Conservation (phyloP, 2,113 vertebrate species). For the Uria aalge region DNA sequence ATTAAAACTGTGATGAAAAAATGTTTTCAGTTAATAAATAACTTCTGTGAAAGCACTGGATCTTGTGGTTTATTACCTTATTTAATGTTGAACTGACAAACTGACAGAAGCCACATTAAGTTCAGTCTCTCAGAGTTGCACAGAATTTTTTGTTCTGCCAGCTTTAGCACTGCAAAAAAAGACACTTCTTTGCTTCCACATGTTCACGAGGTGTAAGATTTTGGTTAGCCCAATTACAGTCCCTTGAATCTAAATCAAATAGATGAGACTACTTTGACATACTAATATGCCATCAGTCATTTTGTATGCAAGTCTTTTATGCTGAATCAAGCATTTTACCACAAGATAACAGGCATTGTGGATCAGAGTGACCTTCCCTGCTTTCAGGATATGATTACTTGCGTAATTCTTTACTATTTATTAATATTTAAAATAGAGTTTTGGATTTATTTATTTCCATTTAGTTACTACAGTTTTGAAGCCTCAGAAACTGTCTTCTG, state of each 20-base stretch:
- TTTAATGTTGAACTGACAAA: neutral
- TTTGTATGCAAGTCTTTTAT: neutral
- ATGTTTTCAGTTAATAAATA: conserved; percentile 66
- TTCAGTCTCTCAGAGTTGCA: neutral
- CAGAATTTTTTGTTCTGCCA: neutral
- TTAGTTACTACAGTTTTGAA: neutral
- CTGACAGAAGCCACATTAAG: neutral
- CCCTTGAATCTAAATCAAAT: neutral
- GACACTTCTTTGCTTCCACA: neutral
- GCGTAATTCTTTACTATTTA: neutral
- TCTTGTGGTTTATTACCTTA: neutral
- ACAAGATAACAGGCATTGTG: neutral
- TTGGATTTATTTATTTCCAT: neutral
- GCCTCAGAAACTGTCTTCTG: neutral
- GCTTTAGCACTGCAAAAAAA: neutral
- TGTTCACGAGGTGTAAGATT: neutral
- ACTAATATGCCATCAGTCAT: neutral
- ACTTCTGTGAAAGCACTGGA: neutral
- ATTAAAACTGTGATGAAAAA: neutral
- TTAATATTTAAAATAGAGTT: neutral
- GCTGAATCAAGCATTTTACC: neutral
- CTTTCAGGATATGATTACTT: neutral
- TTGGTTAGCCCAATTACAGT: neutral
- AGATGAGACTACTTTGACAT: neutral
- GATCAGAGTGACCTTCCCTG: neutral